Percentiles rank a stretch among this genome's conserved stretches.
Evolutionary conservation across 2,797 vertebrate genomes (phyloP).

Genomic region (Podargus strigoides): DNA sequence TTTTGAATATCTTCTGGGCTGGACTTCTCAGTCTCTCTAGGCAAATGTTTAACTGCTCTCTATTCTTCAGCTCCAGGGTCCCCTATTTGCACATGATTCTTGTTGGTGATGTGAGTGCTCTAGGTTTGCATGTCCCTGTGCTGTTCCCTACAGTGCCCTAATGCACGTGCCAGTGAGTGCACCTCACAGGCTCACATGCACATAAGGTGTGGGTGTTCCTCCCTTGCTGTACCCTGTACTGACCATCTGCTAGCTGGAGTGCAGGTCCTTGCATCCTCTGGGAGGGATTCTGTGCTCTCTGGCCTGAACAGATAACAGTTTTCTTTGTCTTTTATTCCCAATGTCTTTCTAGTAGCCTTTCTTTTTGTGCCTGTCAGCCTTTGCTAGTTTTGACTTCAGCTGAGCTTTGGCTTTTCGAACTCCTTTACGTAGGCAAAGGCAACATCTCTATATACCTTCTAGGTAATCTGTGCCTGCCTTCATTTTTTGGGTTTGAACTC

Average conservation of each 20-base stretch:
- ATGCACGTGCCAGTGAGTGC: accelerated
- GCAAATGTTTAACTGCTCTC: not conserved
- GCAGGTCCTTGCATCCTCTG: not conserved
- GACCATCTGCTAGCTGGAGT: not conserved
- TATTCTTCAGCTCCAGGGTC: not conserved
- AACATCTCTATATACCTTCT: not conserved
- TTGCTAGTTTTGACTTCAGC: not conserved
- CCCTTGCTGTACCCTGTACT: not conserved
- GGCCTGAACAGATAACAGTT: not conserved
- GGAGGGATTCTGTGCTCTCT: not conserved
- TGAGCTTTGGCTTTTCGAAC: not conserved
- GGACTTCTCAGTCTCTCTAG: not conserved
- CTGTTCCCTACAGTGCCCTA: not conserved
- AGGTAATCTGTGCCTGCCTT: not conserved
- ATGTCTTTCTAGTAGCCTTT: not conserved
- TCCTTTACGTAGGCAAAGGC: not conserved
- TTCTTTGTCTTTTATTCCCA: not conserved
- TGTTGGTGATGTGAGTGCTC: not conserved
- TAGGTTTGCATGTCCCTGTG: not conserved
- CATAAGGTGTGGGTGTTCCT: not conserved
- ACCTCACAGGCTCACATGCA: not conserved
- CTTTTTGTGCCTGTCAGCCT: not conserved
- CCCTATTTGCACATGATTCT: not conserved
- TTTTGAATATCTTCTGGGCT: not conserved
- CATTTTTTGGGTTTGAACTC: not conserved